Evolutionary conservation across 2,888 invertebrate species (phyloP), one percentile per base, ranked within the genome.

Genomic region (Polydrusus pterygomalis): DNA sequence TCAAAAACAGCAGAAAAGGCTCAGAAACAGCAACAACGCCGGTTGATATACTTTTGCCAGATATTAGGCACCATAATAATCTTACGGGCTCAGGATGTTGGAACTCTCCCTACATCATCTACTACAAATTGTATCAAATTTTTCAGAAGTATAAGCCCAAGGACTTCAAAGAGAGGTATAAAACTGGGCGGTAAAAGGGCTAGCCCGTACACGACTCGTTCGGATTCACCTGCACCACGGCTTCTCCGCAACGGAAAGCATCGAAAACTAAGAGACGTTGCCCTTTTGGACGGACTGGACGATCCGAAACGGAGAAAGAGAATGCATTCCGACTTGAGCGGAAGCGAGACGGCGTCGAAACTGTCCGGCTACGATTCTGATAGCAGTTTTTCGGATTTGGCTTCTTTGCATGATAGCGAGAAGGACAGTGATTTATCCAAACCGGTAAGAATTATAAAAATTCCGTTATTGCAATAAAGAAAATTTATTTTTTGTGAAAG

Each of bases 161-260:
- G 83, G 79, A 74, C 71, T 2, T 78, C 83, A 10, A 87, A 84
- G 77, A 82, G 84, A 40, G 77, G 77, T 18, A 79, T 84, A 10
- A 85, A 81, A 80, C 40, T 79, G 6, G 73, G 73, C 13, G 45
- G 65, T 10, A 83, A 81, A 71, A 76, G 85, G 63, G 77, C 83
- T 5, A 91, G 90, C 82, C 91, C 91, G n/a, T 91, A 91, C 82
- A 89, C 90, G 45, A 91, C 91, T 84, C 87, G 91, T 74, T 91
- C 91, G 10, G 91, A 91, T 80, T 88, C 91, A 75, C 86, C 87
- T 69, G 89, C 90, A 78, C 90, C 90, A 78, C 90, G 92, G 78
- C 90, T 91, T 77, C 87, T 93, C 70, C 88, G 93, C 67, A 93
- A 93, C 84, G 93, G 93, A 0, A 93, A 92, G 83, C 90, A 92